Percentiles rank a stretch among this genome's conserved stretches.
phyloP scores from a whole-genome alignment of 1,140 invertebrate species.

The Eupeodes corollae region DNA sequence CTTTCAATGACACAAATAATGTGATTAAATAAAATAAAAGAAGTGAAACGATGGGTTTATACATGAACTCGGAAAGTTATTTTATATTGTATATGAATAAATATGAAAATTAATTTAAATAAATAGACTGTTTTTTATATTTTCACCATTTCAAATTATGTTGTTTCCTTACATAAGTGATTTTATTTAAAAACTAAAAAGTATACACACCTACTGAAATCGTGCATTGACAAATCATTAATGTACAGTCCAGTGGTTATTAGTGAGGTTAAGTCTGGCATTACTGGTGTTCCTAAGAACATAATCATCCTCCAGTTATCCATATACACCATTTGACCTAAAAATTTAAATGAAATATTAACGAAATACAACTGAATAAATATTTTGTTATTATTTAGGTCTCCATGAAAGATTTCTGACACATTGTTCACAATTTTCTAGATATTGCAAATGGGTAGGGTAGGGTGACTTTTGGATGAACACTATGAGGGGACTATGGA shows the following conservation, averaged over 20 bases:
- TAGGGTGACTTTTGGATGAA: too few species aligned
- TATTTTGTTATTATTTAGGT: too few species aligned
- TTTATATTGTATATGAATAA: not conserved
- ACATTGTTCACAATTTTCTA: too few species aligned
- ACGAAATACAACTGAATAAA: not conserved
- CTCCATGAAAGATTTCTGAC: too few species aligned
- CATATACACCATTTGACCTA: slow-evolving; percentile 97
- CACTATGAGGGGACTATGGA: too few species aligned
- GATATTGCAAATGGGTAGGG: too few species aligned
- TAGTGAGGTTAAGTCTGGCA: slow-evolving; percentile 82
- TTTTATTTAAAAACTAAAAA: not conserved
- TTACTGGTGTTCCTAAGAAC: slow-evolving; percentile 90
- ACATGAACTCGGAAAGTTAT: too few species aligned
- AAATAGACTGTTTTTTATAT: not conserved
- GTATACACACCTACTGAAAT: slow-evolving; percentile 70
- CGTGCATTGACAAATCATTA: slow-evolving; percentile 95
- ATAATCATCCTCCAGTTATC: slow-evolving; percentile 95
- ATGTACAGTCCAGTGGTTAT: slow-evolving; percentile 84
- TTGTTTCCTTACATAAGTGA: not conserved
- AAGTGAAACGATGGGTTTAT: too few species aligned
- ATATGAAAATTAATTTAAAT: not conserved
- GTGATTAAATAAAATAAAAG: too few species aligned
- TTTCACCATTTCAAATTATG: not conserved
- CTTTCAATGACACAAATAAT: too few species aligned
- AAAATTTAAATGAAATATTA: slow-evolving; percentile 10